phyloP scores from a whole-genome alignment of 2,797 vertebrate genomes.

The Hoplostethus atlanticus region DNA sequence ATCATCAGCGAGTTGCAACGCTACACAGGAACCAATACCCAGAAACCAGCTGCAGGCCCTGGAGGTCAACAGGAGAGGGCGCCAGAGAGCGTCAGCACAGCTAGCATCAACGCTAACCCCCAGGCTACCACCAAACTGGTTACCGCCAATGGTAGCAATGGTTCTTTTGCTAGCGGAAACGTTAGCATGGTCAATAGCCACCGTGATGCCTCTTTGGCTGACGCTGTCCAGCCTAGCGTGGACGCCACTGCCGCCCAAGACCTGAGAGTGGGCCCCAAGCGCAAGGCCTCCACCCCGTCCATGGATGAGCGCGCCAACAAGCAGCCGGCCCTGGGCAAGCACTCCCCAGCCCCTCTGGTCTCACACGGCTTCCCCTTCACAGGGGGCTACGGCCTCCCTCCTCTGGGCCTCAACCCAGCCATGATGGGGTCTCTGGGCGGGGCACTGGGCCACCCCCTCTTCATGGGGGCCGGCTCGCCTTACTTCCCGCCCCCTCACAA shows the following conservation, averaged over 20 bases:
- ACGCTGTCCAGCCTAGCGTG: conserved; percentile 61
- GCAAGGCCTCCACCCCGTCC: conserved; percentile 82
- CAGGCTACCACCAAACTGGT: conserved; percentile 36
- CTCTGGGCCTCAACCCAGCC: conserved; percentile 87
- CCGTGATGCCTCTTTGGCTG: conserved; percentile 48
- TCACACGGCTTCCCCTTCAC: conserved; percentile 88
- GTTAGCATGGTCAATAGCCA: conserved; percentile 20
- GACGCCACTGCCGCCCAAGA: conserved; percentile 86
- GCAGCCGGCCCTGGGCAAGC: conserved; percentile 83
- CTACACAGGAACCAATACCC: conserved; percentile 73
- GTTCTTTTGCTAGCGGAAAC: conserved; percentile 30
- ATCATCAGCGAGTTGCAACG: conserved; percentile 93
- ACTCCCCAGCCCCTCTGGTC: conserved; percentile 82
- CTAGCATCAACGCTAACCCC: neutral
- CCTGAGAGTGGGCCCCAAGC: conserved; percentile 87
- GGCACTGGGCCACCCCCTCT: conserved; percentile 89
- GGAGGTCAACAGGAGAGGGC: conserved; percentile 20
- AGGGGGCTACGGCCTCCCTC: conserved; percentile 88
- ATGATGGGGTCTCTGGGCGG: conserved; percentile 87
- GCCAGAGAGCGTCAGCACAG: conserved; percentile 17
- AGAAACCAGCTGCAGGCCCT: neutral
- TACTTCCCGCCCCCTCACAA: conserved; percentile 90
- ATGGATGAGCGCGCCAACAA: conserved; percentile 83
- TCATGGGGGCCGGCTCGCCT: conserved; percentile 89
- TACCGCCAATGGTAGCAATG: conserved; percentile 42